Percentiles rank a stretch among this genome's conserved stretches.
Evolutionary conservation across 2,888 invertebrate genomes (phyloP).

Genomic region (Hyppa rectilinea): DNA sequence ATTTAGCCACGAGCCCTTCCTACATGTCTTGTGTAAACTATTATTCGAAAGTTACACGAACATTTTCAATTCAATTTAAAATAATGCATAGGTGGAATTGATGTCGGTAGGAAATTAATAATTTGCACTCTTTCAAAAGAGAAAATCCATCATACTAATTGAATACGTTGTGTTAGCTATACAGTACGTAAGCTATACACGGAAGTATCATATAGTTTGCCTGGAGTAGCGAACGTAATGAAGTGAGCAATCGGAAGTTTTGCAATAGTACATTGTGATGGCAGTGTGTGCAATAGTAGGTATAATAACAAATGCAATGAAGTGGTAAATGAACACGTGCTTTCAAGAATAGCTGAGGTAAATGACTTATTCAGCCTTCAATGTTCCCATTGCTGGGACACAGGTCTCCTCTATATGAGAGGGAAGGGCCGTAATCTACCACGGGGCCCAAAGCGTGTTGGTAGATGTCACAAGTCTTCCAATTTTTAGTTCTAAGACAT

Average conservation of each 20-base stretch:
- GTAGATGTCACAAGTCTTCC: too few species aligned
- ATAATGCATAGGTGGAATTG: neutral
- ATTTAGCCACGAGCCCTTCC: neutral
- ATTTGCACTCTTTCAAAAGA: neutral
- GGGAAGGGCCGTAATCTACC: too few species aligned
- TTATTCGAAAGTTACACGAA: neutral
- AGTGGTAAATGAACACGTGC: slow-evolving; percentile 24
- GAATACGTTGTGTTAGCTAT: neutral
- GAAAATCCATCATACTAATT: slow-evolving; percentile 12
- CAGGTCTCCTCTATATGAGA: too few species aligned
- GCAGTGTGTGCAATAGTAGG: neutral
- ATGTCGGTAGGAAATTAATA: neutral
- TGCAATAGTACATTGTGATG: slow-evolving; percentile 12
- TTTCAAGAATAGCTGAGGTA: slow-evolving; percentile 14
- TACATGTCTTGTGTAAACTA: neutral
- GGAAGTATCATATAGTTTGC: neutral
- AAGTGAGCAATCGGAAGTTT: slow-evolving; percentile 28
- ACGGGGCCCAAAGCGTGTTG: too few species aligned
- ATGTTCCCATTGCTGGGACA: too few species aligned
- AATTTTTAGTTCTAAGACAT: too few species aligned
- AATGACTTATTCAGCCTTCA: too few species aligned
- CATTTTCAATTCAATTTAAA: neutral
- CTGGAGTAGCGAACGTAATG: slow-evolving; percentile 12
- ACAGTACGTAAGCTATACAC: too few species aligned
- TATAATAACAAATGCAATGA: slow-evolving; percentile 18